These are phyloP conservation scores for Andrena trimmerana DNA, from an alignment of 2,888 invertebrate species.

Conservation along the genomic window DNA sequence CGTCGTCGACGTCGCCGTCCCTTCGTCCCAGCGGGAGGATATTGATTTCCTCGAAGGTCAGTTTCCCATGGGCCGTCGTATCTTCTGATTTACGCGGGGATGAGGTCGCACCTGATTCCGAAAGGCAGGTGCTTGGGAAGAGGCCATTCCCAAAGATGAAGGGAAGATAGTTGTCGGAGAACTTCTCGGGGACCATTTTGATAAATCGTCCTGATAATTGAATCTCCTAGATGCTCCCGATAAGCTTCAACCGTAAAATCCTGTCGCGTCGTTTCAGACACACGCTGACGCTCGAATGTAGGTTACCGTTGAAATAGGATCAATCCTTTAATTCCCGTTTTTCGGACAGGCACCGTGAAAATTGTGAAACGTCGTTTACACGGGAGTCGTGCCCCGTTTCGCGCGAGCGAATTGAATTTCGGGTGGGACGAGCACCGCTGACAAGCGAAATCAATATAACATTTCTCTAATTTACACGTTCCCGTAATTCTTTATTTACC, in stretches of 20 bases:
- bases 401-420: slow-evolving; percentile 13
- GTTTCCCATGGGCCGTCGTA: slow-evolving; percentile 60
- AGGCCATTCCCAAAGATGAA: slow-evolving; percentile 41
- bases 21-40: slow-evolving; percentile 64
- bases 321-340: neutral
- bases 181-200: slow-evolving; percentile 27
- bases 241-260: neutral
- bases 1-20: slow-evolving; percentile 38
- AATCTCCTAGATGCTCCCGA: slow-evolving; percentile 30
- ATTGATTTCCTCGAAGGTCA: slow-evolving; percentile 79
- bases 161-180: slow-evolving; percentile 31
- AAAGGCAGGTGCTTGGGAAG: slow-evolving; percentile 54
- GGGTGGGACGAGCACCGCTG: slow-evolving; percentile 7
- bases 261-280: neutral
- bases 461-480: slow-evolving; percentile 36
- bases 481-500: slow-evolving; percentile 42
- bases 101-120: slow-evolving; percentile 62
- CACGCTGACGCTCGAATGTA: neutral
- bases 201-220: slow-evolving; percentile 55
- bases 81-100: slow-evolving; percentile 63
- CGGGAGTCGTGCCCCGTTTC: slow-evolving; percentile 22
- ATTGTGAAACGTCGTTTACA: slow-evolving; percentile 20
- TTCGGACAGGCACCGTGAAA: neutral
- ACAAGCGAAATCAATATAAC: slow-evolving; percentile 48
- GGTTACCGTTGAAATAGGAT: neutral